A percentile compares a stretch with the other conserved stretches of the same genome.
Evolutionary conservation across 2,113 vertebrate genomes (phyloP).

Genomic region (Thryonomys swinderianus): DNA sequence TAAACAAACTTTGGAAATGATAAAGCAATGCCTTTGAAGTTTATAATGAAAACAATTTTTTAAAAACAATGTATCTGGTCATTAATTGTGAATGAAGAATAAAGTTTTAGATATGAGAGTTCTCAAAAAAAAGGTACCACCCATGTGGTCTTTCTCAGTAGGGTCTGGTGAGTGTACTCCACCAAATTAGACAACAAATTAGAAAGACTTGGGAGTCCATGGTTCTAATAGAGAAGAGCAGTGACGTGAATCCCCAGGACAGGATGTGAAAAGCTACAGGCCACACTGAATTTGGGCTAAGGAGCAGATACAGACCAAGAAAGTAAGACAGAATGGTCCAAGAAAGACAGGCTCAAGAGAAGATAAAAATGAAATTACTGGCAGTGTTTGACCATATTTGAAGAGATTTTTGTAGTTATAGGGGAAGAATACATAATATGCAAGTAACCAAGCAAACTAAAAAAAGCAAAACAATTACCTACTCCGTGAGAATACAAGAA

Average conservation of each 20-base stretch:
- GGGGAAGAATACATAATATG: neutral
- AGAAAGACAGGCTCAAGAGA: neutral
- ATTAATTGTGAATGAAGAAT: neutral
- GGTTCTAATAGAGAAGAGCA: neutral
- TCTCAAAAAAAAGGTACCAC: neutral
- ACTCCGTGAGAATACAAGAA: conserved; percentile 3
- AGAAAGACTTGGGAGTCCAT: neutral
- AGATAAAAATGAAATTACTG: neutral
- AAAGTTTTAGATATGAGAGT: conserved; percentile 9
- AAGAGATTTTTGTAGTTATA: neutral
- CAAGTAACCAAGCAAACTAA: conserved; percentile 30
- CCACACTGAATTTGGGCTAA: neutral
- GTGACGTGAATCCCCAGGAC: neutral
- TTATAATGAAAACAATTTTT: conserved; percentile 12
- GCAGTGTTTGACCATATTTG: neutral
- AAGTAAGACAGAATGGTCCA: neutral
- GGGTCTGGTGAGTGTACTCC: neutral
- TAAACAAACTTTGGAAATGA: neutral
- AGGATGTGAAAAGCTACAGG: neutral
- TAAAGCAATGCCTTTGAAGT: neutral
- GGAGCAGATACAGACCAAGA: neutral
- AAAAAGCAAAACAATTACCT: neutral
- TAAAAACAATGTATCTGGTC: neutral
- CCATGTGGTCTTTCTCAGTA: neutral
- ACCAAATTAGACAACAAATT: neutral